These are phyloP conservation scores for Drosophila falleni DNA, from an alignment of 2,888 invertebrate species.

Conservation along the genomic window DNA sequence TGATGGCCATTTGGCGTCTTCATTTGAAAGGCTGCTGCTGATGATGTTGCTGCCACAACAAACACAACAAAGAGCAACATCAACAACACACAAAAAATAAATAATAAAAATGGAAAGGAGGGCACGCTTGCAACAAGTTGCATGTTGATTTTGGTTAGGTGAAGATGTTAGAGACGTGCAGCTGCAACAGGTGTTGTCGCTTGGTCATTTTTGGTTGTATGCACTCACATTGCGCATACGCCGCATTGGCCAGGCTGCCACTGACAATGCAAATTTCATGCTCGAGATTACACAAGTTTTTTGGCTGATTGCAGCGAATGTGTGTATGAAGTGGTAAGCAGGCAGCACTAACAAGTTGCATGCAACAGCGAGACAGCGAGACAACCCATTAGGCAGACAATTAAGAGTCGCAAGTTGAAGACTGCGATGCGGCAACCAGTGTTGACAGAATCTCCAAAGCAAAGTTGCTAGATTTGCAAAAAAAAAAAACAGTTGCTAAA, in stretches of 20 bases:
- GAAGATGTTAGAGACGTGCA: constrained; percentile 46
- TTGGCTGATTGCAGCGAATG: constrained; percentile 27
- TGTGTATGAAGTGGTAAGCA: constrained; percentile 12
- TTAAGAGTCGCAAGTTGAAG: constrained; percentile 66
- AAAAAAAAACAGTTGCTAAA: no score
- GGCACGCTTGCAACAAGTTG: constrained; percentile 46
- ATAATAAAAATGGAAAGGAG: constrained; percentile 61
- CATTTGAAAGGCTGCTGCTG: constrained; percentile 50
- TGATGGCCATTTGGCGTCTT: constrained; percentile 54
- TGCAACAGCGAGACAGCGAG: constrained; percentile 43
- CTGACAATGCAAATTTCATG: constrained; percentile 61
- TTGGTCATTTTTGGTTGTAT: constrained; percentile 40
- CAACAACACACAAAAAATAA: not conserved
- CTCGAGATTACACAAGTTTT: constrained; percentile 55
- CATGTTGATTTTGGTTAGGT: constrained; percentile 32
- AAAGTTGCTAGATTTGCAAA: no score
- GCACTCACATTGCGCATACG: constrained; percentile 43
- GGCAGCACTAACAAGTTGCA: constrained; percentile 54
- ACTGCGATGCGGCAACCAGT: constrained; percentile 32
- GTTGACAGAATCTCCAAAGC: no score
- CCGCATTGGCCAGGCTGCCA: constrained; percentile 37
- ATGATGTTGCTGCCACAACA: constrained; percentile 4
- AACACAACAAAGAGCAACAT: not conserved
- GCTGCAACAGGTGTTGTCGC: constrained; percentile 20
- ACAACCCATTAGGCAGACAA: constrained; percentile 49